Evolutionary conservation across 2,888 invertebrate genomes (phyloP).

Genomic region (Diarsia brunnea): DNA sequence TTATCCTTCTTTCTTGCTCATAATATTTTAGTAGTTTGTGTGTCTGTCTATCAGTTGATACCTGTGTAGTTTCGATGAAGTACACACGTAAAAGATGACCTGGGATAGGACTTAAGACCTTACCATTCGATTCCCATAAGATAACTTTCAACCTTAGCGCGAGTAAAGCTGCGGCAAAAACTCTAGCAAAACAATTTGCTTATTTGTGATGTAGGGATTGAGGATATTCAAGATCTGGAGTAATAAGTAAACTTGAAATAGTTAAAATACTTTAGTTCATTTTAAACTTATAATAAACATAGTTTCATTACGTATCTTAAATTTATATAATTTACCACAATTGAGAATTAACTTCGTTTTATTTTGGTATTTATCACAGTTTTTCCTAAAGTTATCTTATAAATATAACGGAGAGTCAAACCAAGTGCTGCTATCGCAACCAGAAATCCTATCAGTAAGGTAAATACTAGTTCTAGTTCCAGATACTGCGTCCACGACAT

Average conservation of each 20-base stretch:
- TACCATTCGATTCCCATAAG: too few species aligned
- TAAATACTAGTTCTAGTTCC: constrained; percentile 67
- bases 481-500: constrained; percentile 68
- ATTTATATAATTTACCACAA: not conserved
- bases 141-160: not conserved
- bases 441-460: constrained; percentile 27
- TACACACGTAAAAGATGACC: too few species aligned
- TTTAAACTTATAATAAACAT: not conserved
- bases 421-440: not conserved
- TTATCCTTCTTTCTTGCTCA: too few species aligned
- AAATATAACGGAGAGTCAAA: not conserved
- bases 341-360: constrained; percentile 15
- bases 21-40: too few species aligned
- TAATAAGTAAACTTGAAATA: not conserved
- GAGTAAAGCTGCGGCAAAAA: too few species aligned
- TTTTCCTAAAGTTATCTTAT: constrained; percentile 7
- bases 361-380: constrained; percentile 1
- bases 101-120: too few species aligned
- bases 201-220: not conserved
- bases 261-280: not conserved
- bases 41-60: too few species aligned
- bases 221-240: not conserved
- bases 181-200: too few species aligned
- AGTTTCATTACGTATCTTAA: not conserved
- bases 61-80: too few species aligned